These are phyloP conservation scores for Neodiprion pinetum DNA, from an alignment of 1,140 invertebrate genomes.

Conservation along the genomic window DNA sequence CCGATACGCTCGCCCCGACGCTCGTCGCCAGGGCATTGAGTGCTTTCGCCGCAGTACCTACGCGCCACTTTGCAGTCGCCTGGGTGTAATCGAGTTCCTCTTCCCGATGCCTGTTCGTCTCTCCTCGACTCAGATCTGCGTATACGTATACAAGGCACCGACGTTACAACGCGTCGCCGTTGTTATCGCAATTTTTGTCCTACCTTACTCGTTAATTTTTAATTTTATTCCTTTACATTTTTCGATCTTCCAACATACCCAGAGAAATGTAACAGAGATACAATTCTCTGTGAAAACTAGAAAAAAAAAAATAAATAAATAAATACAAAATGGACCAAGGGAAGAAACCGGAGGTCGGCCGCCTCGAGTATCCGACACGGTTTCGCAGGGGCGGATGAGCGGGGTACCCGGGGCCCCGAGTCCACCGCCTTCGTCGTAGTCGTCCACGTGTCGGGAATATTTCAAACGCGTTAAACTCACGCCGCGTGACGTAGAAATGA, in stretches of 20 bases:
- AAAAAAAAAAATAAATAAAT: no score
- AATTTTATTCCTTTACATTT: neutral
- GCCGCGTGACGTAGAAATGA: constrained; percentile 55
- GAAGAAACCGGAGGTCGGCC: neutral
- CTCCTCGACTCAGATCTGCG: neutral
- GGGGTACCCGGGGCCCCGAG: constrained; percentile 20
- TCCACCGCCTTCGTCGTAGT: no score
- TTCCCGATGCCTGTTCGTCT: neutral
- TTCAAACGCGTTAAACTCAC: constrained; percentile 54
- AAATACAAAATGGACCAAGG: no score
- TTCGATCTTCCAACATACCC: neutral
- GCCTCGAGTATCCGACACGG: neutral
- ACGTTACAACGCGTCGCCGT: neutral
- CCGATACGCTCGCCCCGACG: constrained; percentile 51
- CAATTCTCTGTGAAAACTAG: no score
- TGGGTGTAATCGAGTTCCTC: constrained; percentile 19
- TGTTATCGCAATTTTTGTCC: neutral
- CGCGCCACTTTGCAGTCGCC: constrained; percentile 52
- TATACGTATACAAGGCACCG: neutral
- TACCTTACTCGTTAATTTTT: neutral
- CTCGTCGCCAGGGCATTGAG: constrained; percentile 49
- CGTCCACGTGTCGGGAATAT: constrained; percentile 51
- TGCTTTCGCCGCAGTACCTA: constrained; percentile 48
- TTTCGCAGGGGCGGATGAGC: neutral
- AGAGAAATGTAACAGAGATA: neutral